Conservation (phyloP, 2,113 vertebrate species). For the Ailuropoda melanoleuca region DNA sequence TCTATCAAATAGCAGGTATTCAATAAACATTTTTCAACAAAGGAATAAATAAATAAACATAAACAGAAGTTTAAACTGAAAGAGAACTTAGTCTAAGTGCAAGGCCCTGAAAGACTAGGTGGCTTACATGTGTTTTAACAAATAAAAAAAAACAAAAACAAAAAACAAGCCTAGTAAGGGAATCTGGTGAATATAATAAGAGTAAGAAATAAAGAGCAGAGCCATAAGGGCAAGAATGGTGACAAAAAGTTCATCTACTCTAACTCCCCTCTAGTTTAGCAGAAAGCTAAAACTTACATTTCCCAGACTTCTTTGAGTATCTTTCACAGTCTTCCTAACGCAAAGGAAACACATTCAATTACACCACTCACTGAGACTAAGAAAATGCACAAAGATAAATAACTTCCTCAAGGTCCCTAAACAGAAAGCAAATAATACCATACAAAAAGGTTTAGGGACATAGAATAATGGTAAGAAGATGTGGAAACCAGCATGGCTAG, state of each 20-base stretch:
- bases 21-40: not conserved
- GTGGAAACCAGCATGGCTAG: not conserved
- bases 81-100: not conserved
- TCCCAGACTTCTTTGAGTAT: not conserved
- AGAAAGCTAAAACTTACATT: not conserved
- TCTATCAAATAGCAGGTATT: not conserved
- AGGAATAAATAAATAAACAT: slow-evolving; percentile 13
- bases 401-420: slow-evolving; percentile 34
- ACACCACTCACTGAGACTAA: not conserved
- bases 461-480: not conserved
- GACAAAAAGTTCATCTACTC: slow-evolving; percentile 19
- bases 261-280: not conserved
- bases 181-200: not conserved
- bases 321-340: not conserved
- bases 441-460: not conserved
- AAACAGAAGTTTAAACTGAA: slow-evolving; percentile 9
- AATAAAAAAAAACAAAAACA: not conserved
- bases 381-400: slow-evolving; percentile 47
- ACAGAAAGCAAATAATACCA: not conserved
- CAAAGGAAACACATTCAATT: slow-evolving; percentile 44
- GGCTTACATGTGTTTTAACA: not conserved
- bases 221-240: not conserved
- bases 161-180: not conserved
- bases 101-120: not conserved
- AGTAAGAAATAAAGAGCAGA: not conserved